Evolutionary conservation across 2,888 invertebrate genomes (phyloP).

Genomic region (Dynastes maya): DNA sequence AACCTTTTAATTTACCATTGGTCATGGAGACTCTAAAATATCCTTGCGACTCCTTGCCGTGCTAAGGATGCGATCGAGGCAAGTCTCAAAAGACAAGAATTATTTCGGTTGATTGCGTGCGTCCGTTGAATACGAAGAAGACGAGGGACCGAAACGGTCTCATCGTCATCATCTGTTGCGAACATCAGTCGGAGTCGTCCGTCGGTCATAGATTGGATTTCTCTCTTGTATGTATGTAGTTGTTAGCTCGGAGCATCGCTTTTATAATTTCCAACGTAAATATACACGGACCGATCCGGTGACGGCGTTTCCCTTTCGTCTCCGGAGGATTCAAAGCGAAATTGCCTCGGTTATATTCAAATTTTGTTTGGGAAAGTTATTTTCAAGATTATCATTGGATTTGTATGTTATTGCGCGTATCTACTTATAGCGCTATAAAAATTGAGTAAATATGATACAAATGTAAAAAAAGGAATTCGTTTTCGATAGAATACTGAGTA

Average conservation of each 20-base stretch:
- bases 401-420: not conserved
- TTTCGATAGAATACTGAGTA: no score
- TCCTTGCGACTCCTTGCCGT: slow-evolving; percentile 36
- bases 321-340: slow-evolving; percentile 7
- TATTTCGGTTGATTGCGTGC: slow-evolving; percentile 61
- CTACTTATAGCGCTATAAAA: not conserved
- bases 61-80: slow-evolving; percentile 50
- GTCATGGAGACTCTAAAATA: slow-evolving; percentile 54
- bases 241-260: slow-evolving; percentile 20
- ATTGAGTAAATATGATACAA: no score
- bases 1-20: slow-evolving; percentile 57
- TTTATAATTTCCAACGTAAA: slow-evolving; percentile 50
- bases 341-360: slow-evolving; percentile 37
- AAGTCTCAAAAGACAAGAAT: slow-evolving; percentile 55
- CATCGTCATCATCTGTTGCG: slow-evolving; percentile 35
- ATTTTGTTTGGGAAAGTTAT: slow-evolving; percentile 26
- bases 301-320: slow-evolving; percentile 34
- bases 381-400: slow-evolving; percentile 19
- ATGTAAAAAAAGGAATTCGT: no score
- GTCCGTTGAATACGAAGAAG: slow-evolving; percentile 64
- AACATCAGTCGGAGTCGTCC: slow-evolving; percentile 2
- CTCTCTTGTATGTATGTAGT: slow-evolving; percentile 5
- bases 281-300: slow-evolving; percentile 40
- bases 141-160: slow-evolving; percentile 53
- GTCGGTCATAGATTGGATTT: slow-evolving; percentile 47